Evolutionary conservation across 2,113 vertebrate genomes (phyloP), one percentile per base, ranked within the genome.

Genomic region (Sardina pilchardus): DNA sequence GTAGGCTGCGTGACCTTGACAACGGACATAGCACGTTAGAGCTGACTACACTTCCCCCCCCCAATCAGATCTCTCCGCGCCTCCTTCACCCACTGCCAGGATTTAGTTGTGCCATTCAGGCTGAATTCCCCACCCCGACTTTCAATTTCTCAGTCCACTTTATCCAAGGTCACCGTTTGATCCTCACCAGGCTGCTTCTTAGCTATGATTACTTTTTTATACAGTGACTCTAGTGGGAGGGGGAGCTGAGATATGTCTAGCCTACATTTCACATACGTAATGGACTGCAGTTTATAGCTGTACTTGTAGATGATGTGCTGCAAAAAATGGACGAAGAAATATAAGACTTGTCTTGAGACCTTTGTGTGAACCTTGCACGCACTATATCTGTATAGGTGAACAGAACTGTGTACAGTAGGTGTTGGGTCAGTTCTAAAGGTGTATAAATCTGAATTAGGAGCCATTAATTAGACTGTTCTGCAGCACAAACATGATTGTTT

Each of bases 151-250:
- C 9, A 71, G 71, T 78, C 71, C 71, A 78, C 71, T 78, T 78
- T 78, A 78, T 78, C 71, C 71, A 78, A 78, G 71, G 71, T 78
- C 71, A 78, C 71, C 16, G 71, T 78, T 78, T 78, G 71, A 78
- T 78, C 71, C 71, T 78, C 26, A 43, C 42, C 30, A 81, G 82
- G 80, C 24, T 84, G 86, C 24, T 50, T 63, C 80, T 44, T 42
- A 84, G 71, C 53, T 45, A 36, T 82, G 80, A 75, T 19, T 71
- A 53, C 44, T 39, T 71, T 67, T 80, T 45, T 56, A 43, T 34
- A 36, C n/a, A 26, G 30, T 1, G 63, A 19, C 30, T 36, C 71
- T 34, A 78, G 14, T 19, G 16, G 30, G 71, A 36, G 26, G 71
- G 30, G 12, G 26, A 34, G 12, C 71, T 36, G 71, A 78, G 71